phyloP scores from a whole-genome alignment of 2,888 invertebrate genomes.

The Cephus spinipes region DNA sequence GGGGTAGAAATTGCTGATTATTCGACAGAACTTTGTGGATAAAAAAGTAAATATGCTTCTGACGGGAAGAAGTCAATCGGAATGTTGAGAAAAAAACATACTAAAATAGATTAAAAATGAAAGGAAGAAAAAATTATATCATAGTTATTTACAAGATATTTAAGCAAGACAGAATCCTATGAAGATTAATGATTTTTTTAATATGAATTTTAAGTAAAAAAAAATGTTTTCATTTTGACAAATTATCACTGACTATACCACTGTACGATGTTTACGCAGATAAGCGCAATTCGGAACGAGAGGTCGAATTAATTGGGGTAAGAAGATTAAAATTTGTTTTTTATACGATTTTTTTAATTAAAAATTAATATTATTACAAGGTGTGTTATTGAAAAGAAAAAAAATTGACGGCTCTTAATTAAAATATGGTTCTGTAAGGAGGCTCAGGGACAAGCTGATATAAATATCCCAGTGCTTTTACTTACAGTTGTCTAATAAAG shows the following conservation, averaged over 20 bases:
- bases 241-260: neutral
- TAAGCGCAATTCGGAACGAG: neutral
- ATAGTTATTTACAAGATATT: no score
- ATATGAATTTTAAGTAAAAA: no score
- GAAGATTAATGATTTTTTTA: no score
- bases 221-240: no score
- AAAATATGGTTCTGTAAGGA: neutral
- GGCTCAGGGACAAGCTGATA: neutral
- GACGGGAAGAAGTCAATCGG: no score
- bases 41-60: no score
- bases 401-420: neutral
- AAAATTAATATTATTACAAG: neutral
- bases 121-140: no score
- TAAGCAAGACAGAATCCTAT: no score
- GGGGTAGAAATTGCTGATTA: no score
- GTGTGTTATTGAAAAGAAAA: neutral
- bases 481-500: neutral
- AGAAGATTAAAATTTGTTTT: neutral
- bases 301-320: neutral
- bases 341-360: neutral
- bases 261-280: neutral
- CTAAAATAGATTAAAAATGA: no score
- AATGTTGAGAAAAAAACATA: no score
- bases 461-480: neutral
- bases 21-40: no score